These are phyloP conservation scores for Scophthalmus maximus DNA, from an alignment of 2,113 vertebrate genomes.

Conservation along the genomic window DNA sequence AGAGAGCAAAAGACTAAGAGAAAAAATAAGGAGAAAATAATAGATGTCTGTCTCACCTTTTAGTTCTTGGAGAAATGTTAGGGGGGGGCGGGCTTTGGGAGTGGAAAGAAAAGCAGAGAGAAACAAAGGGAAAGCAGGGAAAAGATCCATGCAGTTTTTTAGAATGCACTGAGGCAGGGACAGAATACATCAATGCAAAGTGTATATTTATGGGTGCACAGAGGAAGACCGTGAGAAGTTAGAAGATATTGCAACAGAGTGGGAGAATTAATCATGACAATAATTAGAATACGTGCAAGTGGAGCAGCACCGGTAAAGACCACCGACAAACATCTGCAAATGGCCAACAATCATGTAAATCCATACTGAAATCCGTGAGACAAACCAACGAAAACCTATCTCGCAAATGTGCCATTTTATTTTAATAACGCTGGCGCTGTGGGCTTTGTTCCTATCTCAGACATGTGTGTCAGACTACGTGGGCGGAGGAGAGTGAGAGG, in stretches of 20 bases:
- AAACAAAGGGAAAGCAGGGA: constrained; percentile 67
- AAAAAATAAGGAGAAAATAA: constrained; percentile 19
- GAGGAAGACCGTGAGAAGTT: constrained; percentile 6
- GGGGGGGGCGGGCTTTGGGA: constrained; percentile 82
- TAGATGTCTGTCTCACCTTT: constrained; percentile 79
- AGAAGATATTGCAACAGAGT: constrained; percentile 10
- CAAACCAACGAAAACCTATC: constrained; percentile 36
- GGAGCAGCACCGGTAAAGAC: constrained; percentile 5
- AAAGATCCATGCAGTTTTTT: constrained; percentile 64
- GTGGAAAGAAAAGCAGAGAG: constrained; percentile 72
- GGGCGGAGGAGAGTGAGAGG: constrained; percentile 72
- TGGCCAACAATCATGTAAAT: neutral
- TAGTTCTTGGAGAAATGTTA: constrained; percentile 82
- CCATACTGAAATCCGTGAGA: constrained; percentile 23
- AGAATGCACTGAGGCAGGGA: constrained; percentile 31
- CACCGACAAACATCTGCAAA: constrained; percentile 15
- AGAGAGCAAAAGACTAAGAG: constrained; percentile 3
- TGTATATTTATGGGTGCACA: constrained; percentile 18
- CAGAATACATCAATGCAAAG: constrained; percentile 29
- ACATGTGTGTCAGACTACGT: constrained; percentile 68
- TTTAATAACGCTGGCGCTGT: constrained; percentile 32
- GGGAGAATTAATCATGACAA: constrained; percentile 6
- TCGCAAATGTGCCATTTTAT: constrained; percentile 19
- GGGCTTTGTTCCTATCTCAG: constrained; percentile 67
- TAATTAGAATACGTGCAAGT: constrained; percentile 2